Percentiles rank a stretch among this genome's conserved stretches.
phyloP scores from a whole-genome alignment of 2,113 vertebrate species.

The Anoura caudifer region DNA sequence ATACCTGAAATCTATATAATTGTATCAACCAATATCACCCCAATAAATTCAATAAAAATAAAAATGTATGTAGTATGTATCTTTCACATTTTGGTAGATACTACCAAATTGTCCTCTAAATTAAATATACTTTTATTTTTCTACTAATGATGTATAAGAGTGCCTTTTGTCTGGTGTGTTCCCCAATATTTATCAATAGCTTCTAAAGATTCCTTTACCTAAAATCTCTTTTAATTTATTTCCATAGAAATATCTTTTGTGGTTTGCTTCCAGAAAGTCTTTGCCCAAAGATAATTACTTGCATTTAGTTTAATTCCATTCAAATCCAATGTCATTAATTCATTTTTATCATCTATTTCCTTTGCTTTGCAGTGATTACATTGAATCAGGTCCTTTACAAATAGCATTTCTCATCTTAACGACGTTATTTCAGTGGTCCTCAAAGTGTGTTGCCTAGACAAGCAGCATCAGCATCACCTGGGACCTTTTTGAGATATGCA shows the following conservation, averaged over 20 bases:
- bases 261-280: constrained; percentile 33
- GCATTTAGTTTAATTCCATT: constrained; percentile 36
- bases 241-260: constrained; percentile 20
- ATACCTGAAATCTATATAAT: too few species aligned
- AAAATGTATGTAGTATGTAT: neutral
- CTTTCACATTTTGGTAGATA: neutral
- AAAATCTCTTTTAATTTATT: constrained; percentile 42
- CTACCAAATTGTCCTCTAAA: neutral
- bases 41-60: too few species aligned
- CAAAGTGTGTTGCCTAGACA: neutral
- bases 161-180: neutral
- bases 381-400: neutral
- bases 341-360: constrained; percentile 34
- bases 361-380: neutral
- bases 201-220: constrained; percentile 19
- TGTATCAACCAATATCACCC: too few species aligned
- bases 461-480: neutral
- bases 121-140: neutral
- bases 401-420: neutral
- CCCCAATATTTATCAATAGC: neutral
- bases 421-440: neutral
- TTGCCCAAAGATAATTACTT: constrained; percentile 48
- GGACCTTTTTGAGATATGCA: neutral
- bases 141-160: neutral
- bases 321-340: constrained; percentile 20